Percentiles rank a stretch among this genome's conserved stretches.
Evolutionary conservation across 2,888 invertebrate genomes (phyloP).

Genomic region (Oscheius myriophilus): DNA sequence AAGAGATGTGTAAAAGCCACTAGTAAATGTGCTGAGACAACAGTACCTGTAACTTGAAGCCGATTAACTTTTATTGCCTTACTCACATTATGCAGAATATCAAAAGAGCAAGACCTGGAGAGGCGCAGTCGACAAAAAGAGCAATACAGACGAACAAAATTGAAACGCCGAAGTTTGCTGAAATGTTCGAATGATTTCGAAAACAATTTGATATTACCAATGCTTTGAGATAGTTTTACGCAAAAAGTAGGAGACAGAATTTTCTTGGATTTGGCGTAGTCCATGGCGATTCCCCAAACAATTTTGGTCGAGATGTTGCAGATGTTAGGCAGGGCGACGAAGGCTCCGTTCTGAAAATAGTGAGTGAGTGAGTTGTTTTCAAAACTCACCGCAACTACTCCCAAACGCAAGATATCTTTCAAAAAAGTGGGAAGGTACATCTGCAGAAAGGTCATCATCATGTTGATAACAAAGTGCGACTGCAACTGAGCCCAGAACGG

Average conservation of each 20-base stretch:
- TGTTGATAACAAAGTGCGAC: constrained; percentile 51
- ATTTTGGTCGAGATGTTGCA: constrained; percentile 54
- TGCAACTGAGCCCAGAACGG: constrained; percentile 48
- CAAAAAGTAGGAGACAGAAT: constrained; percentile 44
- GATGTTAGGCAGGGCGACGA: constrained; percentile 57
- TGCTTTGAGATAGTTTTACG: constrained; percentile 50
- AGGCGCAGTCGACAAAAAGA: constrained; percentile 56
- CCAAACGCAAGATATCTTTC: constrained; percentile 56
- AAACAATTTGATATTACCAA: constrained; percentile 31
- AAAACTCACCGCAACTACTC: constrained; percentile 43
- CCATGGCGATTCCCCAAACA: constrained; percentile 52
- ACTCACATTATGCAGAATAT: constrained; percentile 52
- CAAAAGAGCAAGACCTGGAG: constrained; percentile 45
- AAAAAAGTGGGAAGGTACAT: constrained; percentile 62
- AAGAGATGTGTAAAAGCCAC: constrained; percentile 58
- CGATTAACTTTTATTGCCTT: background rate
- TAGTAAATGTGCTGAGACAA: constrained; percentile 43
- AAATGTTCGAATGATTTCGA: constrained; percentile 19
- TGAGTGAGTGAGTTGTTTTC: background rate
- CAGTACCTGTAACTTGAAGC: constrained; percentile 34
- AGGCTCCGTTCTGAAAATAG: constrained; percentile 55
- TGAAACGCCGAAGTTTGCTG: constrained; percentile 48
- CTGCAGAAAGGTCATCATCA: constrained; percentile 54
- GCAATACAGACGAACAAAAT: constrained; percentile 47
- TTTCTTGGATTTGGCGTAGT: constrained; percentile 48